These are phyloP conservation scores for Halictus rubicundus DNA, from an alignment of 1,140 invertebrate species.

Conservation along the genomic window DNA sequence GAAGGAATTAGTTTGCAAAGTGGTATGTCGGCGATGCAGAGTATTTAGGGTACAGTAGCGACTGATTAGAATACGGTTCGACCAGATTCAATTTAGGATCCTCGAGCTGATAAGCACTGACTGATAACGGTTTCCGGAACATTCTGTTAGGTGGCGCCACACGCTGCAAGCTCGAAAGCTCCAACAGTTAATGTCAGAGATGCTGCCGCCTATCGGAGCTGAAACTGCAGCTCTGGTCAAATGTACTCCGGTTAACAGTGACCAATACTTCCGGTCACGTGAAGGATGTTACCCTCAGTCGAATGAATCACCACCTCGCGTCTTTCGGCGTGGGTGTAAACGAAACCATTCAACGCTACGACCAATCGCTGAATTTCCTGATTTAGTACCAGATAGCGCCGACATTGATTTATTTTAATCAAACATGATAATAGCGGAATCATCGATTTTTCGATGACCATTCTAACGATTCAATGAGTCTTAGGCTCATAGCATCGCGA, in stretches of 20 bases:
- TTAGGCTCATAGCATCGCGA: background rate
- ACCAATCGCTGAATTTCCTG: constrained; percentile 12
- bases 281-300: constrained; percentile 67
- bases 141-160: constrained; percentile 68
- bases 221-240: constrained; percentile 54
- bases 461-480: background rate
- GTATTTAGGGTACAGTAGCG: background rate
- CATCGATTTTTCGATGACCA: background rate
- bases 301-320: constrained; percentile 54
- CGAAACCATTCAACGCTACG: background rate
- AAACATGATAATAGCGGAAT: background rate
- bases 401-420: background rate
- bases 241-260: constrained; percentile 64
- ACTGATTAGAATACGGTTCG: background rate
- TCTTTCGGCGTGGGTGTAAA: constrained; percentile 19
- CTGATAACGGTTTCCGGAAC: constrained; percentile 57
- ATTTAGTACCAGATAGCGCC: constrained; percentile 22
- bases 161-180: constrained; percentile 46
- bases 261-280: constrained; percentile 69
- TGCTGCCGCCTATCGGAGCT: constrained; percentile 68
- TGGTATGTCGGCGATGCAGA: background rate
- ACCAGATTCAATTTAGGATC: background rate
- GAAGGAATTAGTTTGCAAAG: no score
- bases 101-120: constrained; percentile 44
- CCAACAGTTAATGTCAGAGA: constrained; percentile 59